Conservation (phyloP, 2,888 invertebrate genomes). For the Dicyrtomina minuta region DNA sequence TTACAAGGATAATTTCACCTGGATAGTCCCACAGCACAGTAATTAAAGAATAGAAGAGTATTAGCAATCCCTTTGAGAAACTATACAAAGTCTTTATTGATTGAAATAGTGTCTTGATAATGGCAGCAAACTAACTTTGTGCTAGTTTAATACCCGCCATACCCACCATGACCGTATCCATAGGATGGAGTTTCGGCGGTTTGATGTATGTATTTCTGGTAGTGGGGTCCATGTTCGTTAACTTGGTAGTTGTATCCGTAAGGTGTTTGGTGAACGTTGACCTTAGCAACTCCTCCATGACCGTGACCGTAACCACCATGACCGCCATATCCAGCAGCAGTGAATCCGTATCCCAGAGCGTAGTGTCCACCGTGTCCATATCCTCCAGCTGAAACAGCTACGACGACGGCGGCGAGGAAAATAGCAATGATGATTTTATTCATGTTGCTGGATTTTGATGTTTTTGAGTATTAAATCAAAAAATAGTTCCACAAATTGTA, state of each 20-base stretch:
- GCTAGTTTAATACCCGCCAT: conserved; percentile 7
- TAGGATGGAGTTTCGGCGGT: conserved; percentile 33
- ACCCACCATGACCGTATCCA: conserved; percentile 22
- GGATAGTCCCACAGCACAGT: no score
- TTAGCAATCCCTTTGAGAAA: no score
- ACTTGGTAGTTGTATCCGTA: conserved; percentile 42
- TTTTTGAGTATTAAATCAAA: neutral
- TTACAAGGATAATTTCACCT: no score
- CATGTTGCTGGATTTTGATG: conserved; percentile 20
- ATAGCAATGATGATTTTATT: conserved; percentile 32
- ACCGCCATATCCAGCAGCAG: conserved; percentile 21
- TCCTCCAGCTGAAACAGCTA: conserved; percentile 22
- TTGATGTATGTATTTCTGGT: conserved; percentile 47
- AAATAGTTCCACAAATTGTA: neutral
- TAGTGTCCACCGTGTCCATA: conserved; percentile 26
- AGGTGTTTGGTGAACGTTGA: conserved; percentile 45
- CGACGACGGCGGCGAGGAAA: conserved; percentile 24
- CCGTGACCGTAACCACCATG: conserved; percentile 37
- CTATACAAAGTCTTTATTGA: no score
- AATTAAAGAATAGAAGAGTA: no score
- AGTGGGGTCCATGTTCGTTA: conserved; percentile 47
- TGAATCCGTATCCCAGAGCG: conserved; percentile 28
- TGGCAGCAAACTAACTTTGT: no score
- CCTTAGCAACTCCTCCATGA: conserved; percentile 41
- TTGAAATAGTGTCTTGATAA: no score